These are phyloP conservation scores for Papilio machaon DNA, from an alignment of 1,140 invertebrate species.

Conservation along the genomic window DNA sequence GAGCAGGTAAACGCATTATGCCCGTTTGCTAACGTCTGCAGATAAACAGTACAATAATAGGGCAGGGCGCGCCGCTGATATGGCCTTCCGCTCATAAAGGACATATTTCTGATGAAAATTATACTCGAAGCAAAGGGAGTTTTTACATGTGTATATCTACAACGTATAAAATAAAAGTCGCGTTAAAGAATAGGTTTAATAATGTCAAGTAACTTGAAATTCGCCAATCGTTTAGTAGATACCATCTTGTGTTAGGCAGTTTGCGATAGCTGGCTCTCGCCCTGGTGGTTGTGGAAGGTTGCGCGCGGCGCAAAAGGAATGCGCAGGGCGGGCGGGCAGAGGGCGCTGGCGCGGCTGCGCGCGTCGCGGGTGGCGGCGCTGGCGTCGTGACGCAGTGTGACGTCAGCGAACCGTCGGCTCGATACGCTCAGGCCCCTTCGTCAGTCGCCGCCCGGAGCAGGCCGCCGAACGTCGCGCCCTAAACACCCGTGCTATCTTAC, in stretches of 20 bases:
- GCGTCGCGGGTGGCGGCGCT: slow-evolving; percentile 71
- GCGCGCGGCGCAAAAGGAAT: slow-evolving; percentile 52
- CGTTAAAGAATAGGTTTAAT: not conserved
- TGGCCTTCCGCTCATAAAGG: slow-evolving; percentile 49
- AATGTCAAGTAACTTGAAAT: not conserved
- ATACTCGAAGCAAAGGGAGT: slow-evolving; percentile 41
- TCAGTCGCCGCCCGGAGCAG: slow-evolving; percentile 79
- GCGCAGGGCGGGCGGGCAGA: slow-evolving; percentile 47
- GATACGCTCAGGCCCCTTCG: slow-evolving; percentile 70
- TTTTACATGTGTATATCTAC: slow-evolving; percentile 11
- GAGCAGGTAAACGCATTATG: slow-evolving; percentile 24
- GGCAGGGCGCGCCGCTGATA: slow-evolving; percentile 49
- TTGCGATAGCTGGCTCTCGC: slow-evolving; percentile 57
- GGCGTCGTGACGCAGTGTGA: slow-evolving; percentile 83
- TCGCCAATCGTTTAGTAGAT: slow-evolving; percentile 25
- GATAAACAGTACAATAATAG: slow-evolving; percentile 46
- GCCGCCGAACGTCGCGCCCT: slow-evolving; percentile 76
- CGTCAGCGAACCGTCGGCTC: slow-evolving; percentile 79
- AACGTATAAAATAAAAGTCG: not conserved
- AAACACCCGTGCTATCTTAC: slow-evolving; percentile 74
- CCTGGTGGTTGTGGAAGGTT: slow-evolving; percentile 74
- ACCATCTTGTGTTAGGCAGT: slow-evolving; percentile 4
- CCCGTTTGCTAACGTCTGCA: slow-evolving; percentile 9
- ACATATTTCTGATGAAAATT: slow-evolving; percentile 53
- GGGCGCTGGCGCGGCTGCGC: slow-evolving; percentile 64